Evolutionary conservation across 2,797 vertebrate genomes (phyloP), one percentile per base, ranked within the genome.

Genomic region (Diceros bicornis): DNA sequence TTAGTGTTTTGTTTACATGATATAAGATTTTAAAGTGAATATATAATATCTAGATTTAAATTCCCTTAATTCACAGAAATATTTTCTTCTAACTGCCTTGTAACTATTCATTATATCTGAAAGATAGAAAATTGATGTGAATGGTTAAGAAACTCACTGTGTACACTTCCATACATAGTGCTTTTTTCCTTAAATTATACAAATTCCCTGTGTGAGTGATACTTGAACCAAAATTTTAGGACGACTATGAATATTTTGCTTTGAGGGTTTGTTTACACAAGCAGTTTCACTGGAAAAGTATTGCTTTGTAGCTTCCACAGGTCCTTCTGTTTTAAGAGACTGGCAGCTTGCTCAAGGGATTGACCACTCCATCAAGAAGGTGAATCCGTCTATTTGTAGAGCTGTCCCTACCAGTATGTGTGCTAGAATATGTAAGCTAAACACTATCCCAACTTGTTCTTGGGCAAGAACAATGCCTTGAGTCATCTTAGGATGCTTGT

Each of bases 11-110:
- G 52, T 75, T 83, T 81, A 71, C 10, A 41, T 69, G 25, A 64
- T 75, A 0, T 29, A 84, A 79, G 59, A 91, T 57, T 97, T 96
- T 34, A n/a, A 95, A 97, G 59, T 89, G 62, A 93, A 93, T 91
- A 34, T 4, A 0, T 21, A 75, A 0, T 68, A 32, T 93, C 47
- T 91, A 86, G 57, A 64, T 94, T 88, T 66, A 72, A 89, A 72
- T 87, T 21, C 18, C 17, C 89, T 94, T 91, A 69, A 64, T 91
- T 95, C 55, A 77, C 64, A 88, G n/a, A 89, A 92, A 23, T 74
- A 69, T 79, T 90, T 96, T 77, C 32, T 66, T 93, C 0, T 91
- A 89, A 74, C 29, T 86, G 7, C 74, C 11, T 85, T 79, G 11
- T 93, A 64, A 62, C 27, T 92, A 16, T 44, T 88, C 12, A 89